These are phyloP conservation scores for Beaufortia kweichowensis DNA, from an alignment of 2,113 vertebrate genomes.

Conservation along the genomic window DNA sequence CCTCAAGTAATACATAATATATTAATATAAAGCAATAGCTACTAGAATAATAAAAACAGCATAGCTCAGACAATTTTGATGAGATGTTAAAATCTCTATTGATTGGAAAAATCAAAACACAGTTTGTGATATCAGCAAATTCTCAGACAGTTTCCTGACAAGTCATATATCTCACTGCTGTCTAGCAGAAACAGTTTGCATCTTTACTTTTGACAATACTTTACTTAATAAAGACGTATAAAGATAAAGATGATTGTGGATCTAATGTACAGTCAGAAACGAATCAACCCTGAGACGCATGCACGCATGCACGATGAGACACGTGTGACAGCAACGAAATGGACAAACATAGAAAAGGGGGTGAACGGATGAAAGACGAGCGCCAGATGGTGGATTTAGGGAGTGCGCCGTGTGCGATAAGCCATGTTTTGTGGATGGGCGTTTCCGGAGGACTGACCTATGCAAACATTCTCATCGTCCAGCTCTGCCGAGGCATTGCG, in stretches of 20 bases:
- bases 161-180: too few relatives aligned
- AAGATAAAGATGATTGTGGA: neutral
- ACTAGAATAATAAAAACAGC: too few relatives aligned
- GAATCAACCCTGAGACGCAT: conserved; percentile 1
- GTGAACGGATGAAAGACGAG: conserved; percentile 8
- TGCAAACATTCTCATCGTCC: conserved; percentile 99
- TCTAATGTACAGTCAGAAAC: neutral
- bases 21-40: too few relatives aligned
- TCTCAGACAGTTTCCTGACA: too few relatives aligned
- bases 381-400: conserved; percentile 10
- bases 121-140: too few relatives aligned
- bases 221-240: too few relatives aligned
- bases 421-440: conserved; percentile 58
- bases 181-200: too few relatives aligned
- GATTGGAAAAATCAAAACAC: too few relatives aligned
- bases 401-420: conserved; percentile 26
- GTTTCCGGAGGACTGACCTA: conserved; percentile 89
- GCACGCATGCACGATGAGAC: neutral
- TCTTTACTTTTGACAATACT: too few relatives aligned
- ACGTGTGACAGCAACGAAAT: conserved; percentile 45
- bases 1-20: too few relatives aligned
- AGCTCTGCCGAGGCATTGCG: conserved; percentile 97
- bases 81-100: too few relatives aligned
- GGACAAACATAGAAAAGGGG: neutral
- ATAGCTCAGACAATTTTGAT: too few relatives aligned